Conservation (phyloP, 2,888 invertebrate genomes). For the Coelinius sp. region DNA sequence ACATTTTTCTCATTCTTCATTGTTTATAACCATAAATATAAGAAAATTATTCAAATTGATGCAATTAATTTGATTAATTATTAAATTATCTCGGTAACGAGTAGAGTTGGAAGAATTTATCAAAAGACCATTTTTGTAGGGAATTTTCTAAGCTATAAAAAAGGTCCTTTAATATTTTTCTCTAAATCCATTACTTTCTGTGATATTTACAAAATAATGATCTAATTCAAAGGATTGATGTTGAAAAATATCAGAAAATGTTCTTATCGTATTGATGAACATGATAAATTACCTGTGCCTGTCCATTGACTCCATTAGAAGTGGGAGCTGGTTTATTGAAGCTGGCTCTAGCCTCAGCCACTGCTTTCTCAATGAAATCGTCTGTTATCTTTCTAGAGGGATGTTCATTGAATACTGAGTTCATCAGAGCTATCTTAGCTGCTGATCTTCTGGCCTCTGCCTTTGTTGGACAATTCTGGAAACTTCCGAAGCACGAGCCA, state of each 20-base stretch:
- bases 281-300: slow-evolving; percentile 48
- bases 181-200: too few species aligned
- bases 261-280: neutral
- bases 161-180: too few species aligned
- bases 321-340: slow-evolving; percentile 64
- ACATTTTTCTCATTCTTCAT: too few species aligned
- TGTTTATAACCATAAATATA: neutral
- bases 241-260: neutral
- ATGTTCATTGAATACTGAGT: slow-evolving; percentile 96
- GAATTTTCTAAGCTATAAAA: too few species aligned
- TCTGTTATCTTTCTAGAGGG: slow-evolving; percentile 93
- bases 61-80: too few species aligned
- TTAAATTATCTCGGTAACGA: too few species aligned
- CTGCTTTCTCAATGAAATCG: slow-evolving; percentile 94
- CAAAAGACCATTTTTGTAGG: too few species aligned
- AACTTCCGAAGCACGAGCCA: slow-evolving; percentile 96
- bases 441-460: slow-evolving; percentile 95
- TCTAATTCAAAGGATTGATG: neutral
- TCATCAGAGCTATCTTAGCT: slow-evolving; percentile 96
- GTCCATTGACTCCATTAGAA: slow-evolving; percentile 59
- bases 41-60: too few species aligned
- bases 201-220: neutral
- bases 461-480: slow-evolving; percentile 95
- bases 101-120: too few species aligned
- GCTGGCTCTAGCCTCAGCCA: slow-evolving; percentile 90